Conservation (phyloP, 1,140 invertebrate genomes). For the Brachionus paranguensis region DNA sequence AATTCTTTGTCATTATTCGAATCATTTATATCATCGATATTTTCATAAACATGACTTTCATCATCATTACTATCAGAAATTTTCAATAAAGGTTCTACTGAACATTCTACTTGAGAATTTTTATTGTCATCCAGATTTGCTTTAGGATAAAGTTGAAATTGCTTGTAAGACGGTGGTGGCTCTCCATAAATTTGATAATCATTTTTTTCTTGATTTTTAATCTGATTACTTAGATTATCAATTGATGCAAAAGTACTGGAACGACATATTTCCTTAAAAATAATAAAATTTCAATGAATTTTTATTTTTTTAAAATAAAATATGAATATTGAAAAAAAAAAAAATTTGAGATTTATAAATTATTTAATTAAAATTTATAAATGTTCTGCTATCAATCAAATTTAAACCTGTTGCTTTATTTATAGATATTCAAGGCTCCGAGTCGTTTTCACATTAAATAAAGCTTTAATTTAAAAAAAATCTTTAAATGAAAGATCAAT, state of each 20-base stretch:
- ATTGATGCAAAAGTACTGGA: neutral
- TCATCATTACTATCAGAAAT: neutral
- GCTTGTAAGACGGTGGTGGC: conserved; percentile 32
- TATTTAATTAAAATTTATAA: too few relatives aligned
- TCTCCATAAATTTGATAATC: conserved; percentile 28
- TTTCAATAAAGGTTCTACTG: neutral
- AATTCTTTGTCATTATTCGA: neutral
- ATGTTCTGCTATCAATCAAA: too few relatives aligned
- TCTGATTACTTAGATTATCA: neutral
- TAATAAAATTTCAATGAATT: neutral
- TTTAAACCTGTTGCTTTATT: too few relatives aligned
- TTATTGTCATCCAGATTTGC: neutral
- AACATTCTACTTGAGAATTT: neutral
- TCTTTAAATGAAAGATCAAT: too few relatives aligned
- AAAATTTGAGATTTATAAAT: too few relatives aligned
- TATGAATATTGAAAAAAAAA: too few relatives aligned
- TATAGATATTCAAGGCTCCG: too few relatives aligned
- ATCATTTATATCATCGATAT: neutral
- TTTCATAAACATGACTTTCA: neutral
- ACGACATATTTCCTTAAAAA: neutral
- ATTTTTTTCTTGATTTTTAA: neutral
- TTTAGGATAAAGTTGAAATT: conserved; percentile 22
- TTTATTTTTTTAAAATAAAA: too few relatives aligned
- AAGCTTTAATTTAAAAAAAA: too few relatives aligned
- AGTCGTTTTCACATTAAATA: too few relatives aligned